Base-by-base conservation (phyloP, 2,888 invertebrate genomes). In the Ophioninae sp. region DNA sequence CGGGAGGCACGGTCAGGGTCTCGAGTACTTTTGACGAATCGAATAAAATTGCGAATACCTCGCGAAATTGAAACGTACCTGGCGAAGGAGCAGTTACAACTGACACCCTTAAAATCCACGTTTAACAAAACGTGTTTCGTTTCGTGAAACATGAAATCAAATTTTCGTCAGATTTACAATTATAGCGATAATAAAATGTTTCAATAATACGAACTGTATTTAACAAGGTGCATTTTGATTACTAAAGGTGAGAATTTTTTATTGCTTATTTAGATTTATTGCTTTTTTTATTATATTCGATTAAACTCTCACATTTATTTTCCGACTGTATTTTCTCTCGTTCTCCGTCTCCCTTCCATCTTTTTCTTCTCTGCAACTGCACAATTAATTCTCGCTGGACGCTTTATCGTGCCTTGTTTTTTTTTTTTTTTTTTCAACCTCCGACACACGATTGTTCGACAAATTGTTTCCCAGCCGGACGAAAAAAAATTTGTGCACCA, bases 1-100 rank as follows among this genome's bases (percentile, higher is more conserved):
- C 20, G 8, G 20, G 74, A 23, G 21, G 77, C 73, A 83, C 56
- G 74, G 78, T 84, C 83, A 79, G 50, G 83, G 83, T 84, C 75
- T 74, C 70, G 65, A 8, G 37, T 21, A 20, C 69, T 83, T 30
- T 81, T 67, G 65, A 69, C 61, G 59, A 74, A 64, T 70, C 37
- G 56, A 84, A 80, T 50, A 6, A 50, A 13, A 17, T 50, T 50
- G 13, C 17, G 17, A 6, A 17, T 50, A 50, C 17, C 50, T 50
- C 50, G 17, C 13, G 50, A 50, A 50, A 17, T 30, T 30, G 30
- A 3, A 30, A 30, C 3, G 3, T 30, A 30, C 2, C 30, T 30
- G 30, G 30, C 30, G 2, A 3, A 50, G 17, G 30, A 50, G 17
- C 17, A 6, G 50, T 50, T 50, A 50, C 50, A 50, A 2, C 44